Conservation (phyloP, 1,140 invertebrate genomes). For the Neodiprion fabricii region DNA sequence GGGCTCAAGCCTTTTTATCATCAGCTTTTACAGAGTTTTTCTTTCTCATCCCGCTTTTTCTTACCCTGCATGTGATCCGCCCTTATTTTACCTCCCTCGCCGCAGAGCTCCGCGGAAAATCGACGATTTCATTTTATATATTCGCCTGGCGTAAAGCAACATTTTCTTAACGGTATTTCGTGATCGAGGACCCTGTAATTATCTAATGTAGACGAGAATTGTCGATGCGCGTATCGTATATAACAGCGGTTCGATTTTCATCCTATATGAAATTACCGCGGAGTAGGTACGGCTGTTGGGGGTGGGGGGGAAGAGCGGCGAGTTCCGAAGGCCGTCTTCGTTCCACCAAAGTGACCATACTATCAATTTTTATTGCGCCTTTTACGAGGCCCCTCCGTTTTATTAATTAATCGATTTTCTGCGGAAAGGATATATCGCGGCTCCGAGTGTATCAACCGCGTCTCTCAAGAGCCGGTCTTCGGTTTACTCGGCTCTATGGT, state of each 20-base stretch:
- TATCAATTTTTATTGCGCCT: background rate
- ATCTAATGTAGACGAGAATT: background rate
- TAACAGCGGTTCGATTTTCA: background rate
- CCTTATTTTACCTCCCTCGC: no score
- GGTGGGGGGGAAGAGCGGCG: background rate
- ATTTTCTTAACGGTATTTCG: background rate
- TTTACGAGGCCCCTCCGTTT: background rate
- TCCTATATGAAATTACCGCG: background rate
- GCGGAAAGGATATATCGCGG: background rate
- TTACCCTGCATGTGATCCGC: no score
- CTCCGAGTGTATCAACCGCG: background rate
- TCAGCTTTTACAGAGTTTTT: no score
- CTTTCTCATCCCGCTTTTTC: no score
- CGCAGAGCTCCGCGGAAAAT: no score
- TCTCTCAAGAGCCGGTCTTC: background rate
- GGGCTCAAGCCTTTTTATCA: no score
- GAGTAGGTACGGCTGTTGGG: background rate
- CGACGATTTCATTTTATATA: no score
- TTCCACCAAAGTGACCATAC: background rate
- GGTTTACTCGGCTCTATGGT: background rate
- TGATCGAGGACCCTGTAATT: background rate
- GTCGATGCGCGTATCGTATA: background rate
- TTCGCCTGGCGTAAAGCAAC: no score
- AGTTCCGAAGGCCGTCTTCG: background rate
- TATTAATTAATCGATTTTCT: slow-evolving; percentile 16